Evolutionary conservation across 2,888 invertebrate species (phyloP), one percentile per base, ranked within the genome.

Genomic region (Odontocolon sp.): DNA sequence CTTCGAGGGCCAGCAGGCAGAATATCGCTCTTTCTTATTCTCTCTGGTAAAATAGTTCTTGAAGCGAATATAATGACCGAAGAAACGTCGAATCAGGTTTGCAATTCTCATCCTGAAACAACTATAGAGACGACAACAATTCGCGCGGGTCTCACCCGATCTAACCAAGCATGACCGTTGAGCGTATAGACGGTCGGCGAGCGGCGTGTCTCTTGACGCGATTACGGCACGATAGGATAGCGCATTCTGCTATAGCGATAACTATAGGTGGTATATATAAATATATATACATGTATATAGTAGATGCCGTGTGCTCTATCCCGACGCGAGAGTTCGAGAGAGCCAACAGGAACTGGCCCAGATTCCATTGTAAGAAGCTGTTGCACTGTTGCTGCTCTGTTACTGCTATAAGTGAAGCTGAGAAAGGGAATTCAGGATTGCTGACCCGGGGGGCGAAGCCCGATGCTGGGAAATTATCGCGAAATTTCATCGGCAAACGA

Each of bases 401-500:
- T 50, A 50, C 59, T 11, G 16, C 50, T 64, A 16, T 31, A 18
- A 45, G 45, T 31, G 36, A 23, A 66, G 67, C 56, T 59, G 45
- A 69, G 79, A 69, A 69, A 77, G 79, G 72, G 67, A 77, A 66
- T 76, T 64, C 61, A 77, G 57, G 47, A 71, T 67, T 67, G 70
- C 26, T 42, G 64, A 64, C 54, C 74, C 28, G 23, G 38, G 36
- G 56, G 54, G 31, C 54, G 33, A 54, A 31, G 31, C 28, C 31
- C 40, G 64, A 66, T 38, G 50, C 63, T 33, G 42, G 26, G 38
- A 68, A 74, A 79, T 77, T 83, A 83, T 85, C 85, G 77, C 54
- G 77, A 80, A 84, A 86, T 85, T 86, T 86, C 81, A 85, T 85
- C 85, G 80, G 70, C 40, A 18, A 78, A 52, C 73, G 69, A 75